These are phyloP conservation scores for Antechinus stuartii DNA, from an alignment of 2,113 vertebrate genomes.

Conservation along the genomic window DNA sequence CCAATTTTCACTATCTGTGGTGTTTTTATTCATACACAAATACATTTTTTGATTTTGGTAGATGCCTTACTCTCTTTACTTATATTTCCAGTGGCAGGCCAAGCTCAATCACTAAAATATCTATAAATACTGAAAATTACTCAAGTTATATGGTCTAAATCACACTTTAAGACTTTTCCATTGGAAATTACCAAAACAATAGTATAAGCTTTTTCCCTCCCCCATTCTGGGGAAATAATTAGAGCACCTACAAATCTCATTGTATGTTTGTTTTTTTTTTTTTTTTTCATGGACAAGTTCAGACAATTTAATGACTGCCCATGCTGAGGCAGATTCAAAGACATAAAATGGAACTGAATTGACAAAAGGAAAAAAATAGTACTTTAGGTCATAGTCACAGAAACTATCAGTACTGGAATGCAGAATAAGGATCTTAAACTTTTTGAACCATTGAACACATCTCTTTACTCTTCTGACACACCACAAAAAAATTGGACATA, in stretches of 20 bases:
- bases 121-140: too few relatives aligned
- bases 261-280: neutral
- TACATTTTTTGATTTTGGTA: neutral
- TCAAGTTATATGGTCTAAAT: neutral
- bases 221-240: neutral
- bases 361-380: neutral
- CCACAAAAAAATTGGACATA: neutral
- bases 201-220: neutral
- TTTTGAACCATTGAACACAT: neutral
- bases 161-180: neutral
- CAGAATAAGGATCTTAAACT: neutral
- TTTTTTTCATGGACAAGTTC: neutral
- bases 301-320: neutral
- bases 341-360: fast-evolving
- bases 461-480: neutral
- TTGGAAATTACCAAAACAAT: neutral
- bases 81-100: neutral
- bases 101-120: neutral
- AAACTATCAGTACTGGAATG: neutral
- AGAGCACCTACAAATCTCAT: fast-evolving
- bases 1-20: neutral
- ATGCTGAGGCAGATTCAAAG: neutral
- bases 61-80: neutral
- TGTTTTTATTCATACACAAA: neutral
- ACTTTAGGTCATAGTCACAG: neutral